Evolutionary conservation across 1,140 invertebrate species (phyloP).

Genomic region (Ridgeia piscesae): DNA sequence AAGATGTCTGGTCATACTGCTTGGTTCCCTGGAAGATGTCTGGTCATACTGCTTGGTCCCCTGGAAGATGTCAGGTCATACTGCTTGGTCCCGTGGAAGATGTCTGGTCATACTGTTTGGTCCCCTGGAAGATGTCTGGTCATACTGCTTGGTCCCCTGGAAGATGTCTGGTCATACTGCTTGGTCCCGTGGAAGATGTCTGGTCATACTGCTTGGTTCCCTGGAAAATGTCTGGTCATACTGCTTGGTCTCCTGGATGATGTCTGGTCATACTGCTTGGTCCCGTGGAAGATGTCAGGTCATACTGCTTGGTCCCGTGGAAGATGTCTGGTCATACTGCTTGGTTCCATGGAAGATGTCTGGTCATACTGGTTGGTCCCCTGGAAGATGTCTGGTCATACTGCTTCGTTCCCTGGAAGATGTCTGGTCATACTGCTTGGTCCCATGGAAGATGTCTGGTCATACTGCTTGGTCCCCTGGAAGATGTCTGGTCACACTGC

Average conservation of each 20-base stretch:
- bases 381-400: neutral
- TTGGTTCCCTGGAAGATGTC: neutral
- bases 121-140: neutral
- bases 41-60: too few species aligned
- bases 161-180: neutral
- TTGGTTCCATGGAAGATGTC: neutral
- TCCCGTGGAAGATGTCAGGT: neutral
- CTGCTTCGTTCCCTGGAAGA: too few species aligned
- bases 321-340: neutral
- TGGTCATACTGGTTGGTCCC: too few species aligned
- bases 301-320: too few species aligned
- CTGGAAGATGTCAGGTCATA: neutral
- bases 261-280: neutral
- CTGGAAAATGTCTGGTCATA: neutral
- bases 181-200: neutral
- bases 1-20: neutral
- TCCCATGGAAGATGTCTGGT: neutral
- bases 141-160: too few species aligned
- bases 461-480: too few species aligned
- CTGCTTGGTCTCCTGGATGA: too few species aligned
- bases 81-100: too few species aligned
- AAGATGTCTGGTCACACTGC: neutral
- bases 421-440: neutral
- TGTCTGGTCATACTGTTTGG: neutral
- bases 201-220: too few species aligned